Base-by-base conservation (phyloP, 2,113 vertebrate genomes). In the Sceloporus undulatus region DNA sequence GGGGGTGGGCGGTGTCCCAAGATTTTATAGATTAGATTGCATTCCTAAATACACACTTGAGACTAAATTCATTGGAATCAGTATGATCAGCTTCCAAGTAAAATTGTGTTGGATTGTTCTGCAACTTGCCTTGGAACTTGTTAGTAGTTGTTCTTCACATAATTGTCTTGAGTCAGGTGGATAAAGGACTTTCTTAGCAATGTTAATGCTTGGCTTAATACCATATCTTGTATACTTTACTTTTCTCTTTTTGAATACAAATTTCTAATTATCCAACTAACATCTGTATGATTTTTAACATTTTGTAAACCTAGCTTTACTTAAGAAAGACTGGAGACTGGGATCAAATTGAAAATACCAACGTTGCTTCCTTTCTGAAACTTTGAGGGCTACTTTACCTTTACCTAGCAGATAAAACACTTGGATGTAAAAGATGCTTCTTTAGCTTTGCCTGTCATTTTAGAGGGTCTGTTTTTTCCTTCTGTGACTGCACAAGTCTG, bases 231-330 rank as follows among this genome's bases (percentile, higher is more conserved):
- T 89, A 92, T 92, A 94, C 85, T 77, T 88, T 95, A 68, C 79
- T 83, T 93, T 93, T 91, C 66, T 85, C 42, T 94, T 95, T 86
- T 88, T 90, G 84, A 90, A 54, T 85, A 92, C 82, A 89, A 90
- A 93, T 94, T 95, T 95, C 92, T 95, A 92, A 95, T 94, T 94
- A 95, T 95, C 80, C 88, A 92, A 76, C 34, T 54, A 79, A 95
- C 94, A 91, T 93, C 91, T 92, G 91, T 52, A 91, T 70, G 1
- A 77, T 79, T 92, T 93, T 91, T 92, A 29, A 84, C 92, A 87
- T 4, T 71, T 94, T 88, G 84, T 89, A 86, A 77, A 78, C 48
- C 83, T 81, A 82, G 7, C 29, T 6, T 1, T 91, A 79, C 86
- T 76, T 66, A 80, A 94, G 87, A 90, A 77, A 79, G 74, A 87